phyloP scores from a whole-genome alignment of 2,113 vertebrate species.

The Phasianus colchicus region DNA sequence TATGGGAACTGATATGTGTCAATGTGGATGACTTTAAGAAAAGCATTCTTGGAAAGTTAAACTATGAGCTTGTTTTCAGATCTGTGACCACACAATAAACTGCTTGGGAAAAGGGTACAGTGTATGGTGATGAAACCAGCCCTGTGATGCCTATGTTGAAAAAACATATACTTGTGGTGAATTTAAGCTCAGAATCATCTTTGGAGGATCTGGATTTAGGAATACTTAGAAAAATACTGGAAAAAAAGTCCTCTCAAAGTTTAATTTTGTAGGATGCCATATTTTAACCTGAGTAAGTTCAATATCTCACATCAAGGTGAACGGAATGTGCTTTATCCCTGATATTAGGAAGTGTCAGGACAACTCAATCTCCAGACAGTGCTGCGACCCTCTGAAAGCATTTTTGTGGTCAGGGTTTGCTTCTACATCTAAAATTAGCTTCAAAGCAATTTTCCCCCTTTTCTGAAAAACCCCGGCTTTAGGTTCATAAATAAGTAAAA shows the following conservation, averaged over 20 bases:
- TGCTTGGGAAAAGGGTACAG: not conserved
- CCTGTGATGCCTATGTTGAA: not conserved
- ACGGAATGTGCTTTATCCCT: not conserved
- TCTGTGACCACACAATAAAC: not conserved
- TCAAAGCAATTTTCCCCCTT: not conserved
- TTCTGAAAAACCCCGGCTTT: not conserved
- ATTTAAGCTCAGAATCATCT: not conserved
- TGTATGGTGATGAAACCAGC: not conserved
- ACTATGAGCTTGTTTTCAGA: not conserved
- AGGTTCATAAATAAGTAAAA: conserved; percentile 16
- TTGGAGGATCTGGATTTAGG: not conserved
- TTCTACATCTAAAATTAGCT: conserved; percentile 16
- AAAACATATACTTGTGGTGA: not conserved
- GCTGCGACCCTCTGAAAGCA: conserved; percentile 32
- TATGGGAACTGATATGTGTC: not conserved
- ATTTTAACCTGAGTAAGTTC: not conserved
- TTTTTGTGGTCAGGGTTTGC: conserved; percentile 41
- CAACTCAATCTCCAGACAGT: not conserved
- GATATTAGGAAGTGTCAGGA: not conserved
- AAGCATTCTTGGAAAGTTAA: not conserved
- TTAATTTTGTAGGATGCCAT: not conserved
- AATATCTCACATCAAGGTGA: not conserved
- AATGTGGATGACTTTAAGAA: no score
- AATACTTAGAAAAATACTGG: not conserved
- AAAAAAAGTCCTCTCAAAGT: not conserved